Evolutionary conservation across 1,140 invertebrate species (phyloP).

Genomic region (Aphis gossypii): DNA sequence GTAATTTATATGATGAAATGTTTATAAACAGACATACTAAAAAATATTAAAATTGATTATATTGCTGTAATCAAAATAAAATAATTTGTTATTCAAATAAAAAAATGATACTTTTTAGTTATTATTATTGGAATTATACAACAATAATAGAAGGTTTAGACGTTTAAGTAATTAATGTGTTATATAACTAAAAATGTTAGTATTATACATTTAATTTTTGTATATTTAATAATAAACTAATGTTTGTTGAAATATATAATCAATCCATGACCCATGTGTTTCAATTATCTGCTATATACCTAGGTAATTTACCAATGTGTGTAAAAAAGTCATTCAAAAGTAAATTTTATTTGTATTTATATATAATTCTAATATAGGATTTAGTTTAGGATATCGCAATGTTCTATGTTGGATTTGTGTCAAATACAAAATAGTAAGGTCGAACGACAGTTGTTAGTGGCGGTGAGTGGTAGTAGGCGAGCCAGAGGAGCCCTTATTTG

Average conservation of each 20-base stretch:
- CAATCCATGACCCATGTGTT: background rate
- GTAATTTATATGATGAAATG: background rate
- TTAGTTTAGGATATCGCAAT: constrained; percentile 49
- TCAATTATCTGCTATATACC: background rate
- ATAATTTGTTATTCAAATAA: background rate
- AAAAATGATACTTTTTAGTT: background rate
- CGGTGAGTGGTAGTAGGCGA: constrained; percentile 57
- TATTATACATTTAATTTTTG: background rate
- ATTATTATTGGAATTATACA: background rate
- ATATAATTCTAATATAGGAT: background rate
- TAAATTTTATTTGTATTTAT: background rate
- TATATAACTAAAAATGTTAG: background rate
- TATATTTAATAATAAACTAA: background rate
- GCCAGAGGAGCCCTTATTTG: constrained; percentile 58
- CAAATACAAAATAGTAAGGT: constrained; percentile 57
- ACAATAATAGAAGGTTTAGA: background rate
- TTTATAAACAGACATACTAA: background rate
- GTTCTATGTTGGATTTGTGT: constrained; percentile 51
- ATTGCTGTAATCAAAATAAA: background rate
- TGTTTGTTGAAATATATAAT: background rate
- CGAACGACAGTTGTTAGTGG: constrained; percentile 55
- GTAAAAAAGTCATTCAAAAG: background rate
- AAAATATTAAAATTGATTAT: background rate
- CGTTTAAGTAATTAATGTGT: background rate
- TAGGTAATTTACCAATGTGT: background rate